phyloP scores from a whole-genome alignment of 23 tunicate genomes.

The Aplidium turbinatum region DNA sequence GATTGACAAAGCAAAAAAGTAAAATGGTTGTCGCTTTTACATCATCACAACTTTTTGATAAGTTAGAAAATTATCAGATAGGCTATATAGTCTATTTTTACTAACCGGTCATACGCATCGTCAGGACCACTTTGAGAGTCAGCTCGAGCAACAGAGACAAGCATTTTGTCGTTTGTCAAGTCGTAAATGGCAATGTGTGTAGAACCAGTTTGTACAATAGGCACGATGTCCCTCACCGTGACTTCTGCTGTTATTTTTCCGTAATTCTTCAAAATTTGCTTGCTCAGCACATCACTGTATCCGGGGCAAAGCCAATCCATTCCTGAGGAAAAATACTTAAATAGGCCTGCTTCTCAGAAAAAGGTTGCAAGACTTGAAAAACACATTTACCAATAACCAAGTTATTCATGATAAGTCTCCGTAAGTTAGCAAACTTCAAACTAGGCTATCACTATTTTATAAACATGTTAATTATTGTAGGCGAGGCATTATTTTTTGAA shows the following conservation, averaged over 20 bases:
- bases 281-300: conserved; percentile 56
- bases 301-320: conserved; percentile 98
- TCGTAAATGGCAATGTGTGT: conserved; percentile 93
- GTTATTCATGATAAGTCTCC: no score
- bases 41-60: neutral
- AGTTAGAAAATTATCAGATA: neutral
- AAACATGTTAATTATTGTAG: no score
- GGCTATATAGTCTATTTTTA: neutral
- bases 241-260: conserved; percentile 80
- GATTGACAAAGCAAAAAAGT: no score
- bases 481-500: no score
- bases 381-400: no score
- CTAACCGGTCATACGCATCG: conserved; percentile 73
- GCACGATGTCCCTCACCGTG: conserved; percentile 61
- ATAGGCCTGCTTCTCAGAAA: neutral
- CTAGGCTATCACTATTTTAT: no score
- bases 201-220: conserved; percentile 68
- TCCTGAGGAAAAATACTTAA: conserved; percentile 29
- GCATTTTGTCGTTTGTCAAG: conserved; percentile 64
- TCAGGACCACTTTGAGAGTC: conserved; percentile 67
- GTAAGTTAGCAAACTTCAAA: no score
- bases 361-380: neutral
- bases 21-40: no score
- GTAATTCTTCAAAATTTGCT: conserved; percentile 66
- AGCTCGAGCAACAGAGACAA: conserved; percentile 67